These are phyloP conservation scores for Bemisia tabaci DNA, from an alignment of 1,140 invertebrate genomes.

Conservation along the genomic window DNA sequence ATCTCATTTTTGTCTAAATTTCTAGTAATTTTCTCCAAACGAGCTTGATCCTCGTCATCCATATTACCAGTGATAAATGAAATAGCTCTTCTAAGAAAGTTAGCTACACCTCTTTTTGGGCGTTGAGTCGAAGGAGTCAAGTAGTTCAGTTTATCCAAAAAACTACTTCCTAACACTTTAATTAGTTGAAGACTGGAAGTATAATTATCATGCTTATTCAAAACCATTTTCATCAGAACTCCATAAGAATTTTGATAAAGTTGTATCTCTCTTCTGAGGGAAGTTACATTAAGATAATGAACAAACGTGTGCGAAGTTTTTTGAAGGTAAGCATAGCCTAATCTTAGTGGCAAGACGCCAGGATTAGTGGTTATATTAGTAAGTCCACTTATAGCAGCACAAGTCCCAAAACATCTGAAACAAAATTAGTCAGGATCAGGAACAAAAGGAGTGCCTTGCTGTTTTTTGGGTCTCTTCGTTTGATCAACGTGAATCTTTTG, in stretches of 20 bases:
- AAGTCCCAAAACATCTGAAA: background rate
- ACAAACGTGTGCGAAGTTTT: background rate
- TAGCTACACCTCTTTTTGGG: background rate
- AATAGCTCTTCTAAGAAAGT: background rate
- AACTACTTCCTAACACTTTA: background rate
- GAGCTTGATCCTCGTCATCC: background rate
- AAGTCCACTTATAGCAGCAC: background rate
- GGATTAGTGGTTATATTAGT: background rate
- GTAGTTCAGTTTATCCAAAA: background rate
- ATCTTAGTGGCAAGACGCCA: background rate
- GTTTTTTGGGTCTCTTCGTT: background rate
- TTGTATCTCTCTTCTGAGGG: background rate
- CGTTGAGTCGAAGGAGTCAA: background rate
- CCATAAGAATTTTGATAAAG: background rate
- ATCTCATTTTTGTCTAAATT: background rate
- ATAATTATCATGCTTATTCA: no score
- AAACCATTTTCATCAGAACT: no score
- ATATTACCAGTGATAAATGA: background rate
- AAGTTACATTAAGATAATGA: background rate
- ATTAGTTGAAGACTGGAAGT: background rate
- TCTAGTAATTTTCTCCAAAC: background rate
- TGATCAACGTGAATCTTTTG: background rate
- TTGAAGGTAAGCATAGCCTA: background rate
- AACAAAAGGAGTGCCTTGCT: background rate
- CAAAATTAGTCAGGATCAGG: background rate